A percentile compares a stretch with the other conserved stretches of the same genome.
Evolutionary conservation across 2,888 invertebrate genomes (phyloP).

Genomic region (Muschampia plurimacula): DNA sequence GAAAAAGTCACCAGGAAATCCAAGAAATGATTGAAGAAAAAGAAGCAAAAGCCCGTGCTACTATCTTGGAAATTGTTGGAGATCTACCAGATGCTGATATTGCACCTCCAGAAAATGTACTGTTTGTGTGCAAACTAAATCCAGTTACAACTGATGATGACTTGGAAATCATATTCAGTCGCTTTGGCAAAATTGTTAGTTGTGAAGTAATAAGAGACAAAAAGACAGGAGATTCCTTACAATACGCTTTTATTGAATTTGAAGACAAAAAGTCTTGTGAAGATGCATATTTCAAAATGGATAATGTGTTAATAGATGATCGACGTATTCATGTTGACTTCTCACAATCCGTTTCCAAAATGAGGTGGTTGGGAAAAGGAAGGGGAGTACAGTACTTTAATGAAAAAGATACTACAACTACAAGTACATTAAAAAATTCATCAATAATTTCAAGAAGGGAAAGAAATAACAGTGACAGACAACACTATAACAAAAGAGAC

Average conservation of each 20-base stretch:
- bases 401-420: slow-evolving; percentile 58
- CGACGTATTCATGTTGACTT: slow-evolving; percentile 99
- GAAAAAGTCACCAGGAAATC: slow-evolving; percentile 93
- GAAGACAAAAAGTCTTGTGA: slow-evolving; percentile 96
- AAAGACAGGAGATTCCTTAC: slow-evolving; percentile 96
- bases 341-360: slow-evolving; percentile 98
- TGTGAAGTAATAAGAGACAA: slow-evolving; percentile 98
- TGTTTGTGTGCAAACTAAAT: slow-evolving; percentile 99
- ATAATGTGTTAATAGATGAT: slow-evolving; percentile 99
- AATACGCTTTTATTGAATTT: slow-evolving; percentile 99
- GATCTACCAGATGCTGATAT: slow-evolving; percentile 99
- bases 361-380: slow-evolving; percentile 96
- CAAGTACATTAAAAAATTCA: slow-evolving; percentile 50
- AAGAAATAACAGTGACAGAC: slow-evolving; percentile 55
- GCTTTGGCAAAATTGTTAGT: slow-evolving; percentile 96
- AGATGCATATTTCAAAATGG: slow-evolving; percentile 99
- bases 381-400: slow-evolving; percentile 88
- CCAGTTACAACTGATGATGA: slow-evolving; percentile 99
- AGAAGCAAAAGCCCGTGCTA: slow-evolving; percentile 98
- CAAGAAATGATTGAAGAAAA: slow-evolving; percentile 94
- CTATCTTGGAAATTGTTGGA: slow-evolving; percentile 99
- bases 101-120: slow-evolving; percentile 99
- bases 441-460: slow-evolving; percentile 49
- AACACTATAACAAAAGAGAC: slow-evolving; percentile 52
- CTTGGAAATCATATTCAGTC: slow-evolving; percentile 98